These are phyloP conservation scores for Luffia ferchaultella DNA, from an alignment of 2,888 invertebrate species.

Conservation along the genomic window DNA sequence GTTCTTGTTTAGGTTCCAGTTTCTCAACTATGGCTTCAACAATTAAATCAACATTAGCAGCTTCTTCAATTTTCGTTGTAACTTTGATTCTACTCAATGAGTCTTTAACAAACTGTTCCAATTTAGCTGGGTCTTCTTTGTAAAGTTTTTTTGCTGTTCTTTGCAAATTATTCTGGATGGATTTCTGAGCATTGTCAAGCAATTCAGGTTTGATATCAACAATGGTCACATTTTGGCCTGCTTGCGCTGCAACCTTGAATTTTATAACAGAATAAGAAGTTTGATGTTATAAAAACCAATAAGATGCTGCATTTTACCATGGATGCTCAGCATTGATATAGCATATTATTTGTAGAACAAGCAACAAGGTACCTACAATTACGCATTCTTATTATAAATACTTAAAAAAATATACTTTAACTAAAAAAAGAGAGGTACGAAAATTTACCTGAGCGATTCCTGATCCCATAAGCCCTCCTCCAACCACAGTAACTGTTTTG, in stretches of 20 bases:
- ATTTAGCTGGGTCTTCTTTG: conserved; percentile 72
- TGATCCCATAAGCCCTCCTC: conserved; percentile 80
- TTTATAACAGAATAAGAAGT: background rate
- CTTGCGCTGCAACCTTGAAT: conserved; percentile 81
- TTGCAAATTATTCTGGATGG: conserved; percentile 74
- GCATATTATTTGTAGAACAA: no score
- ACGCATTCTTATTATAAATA: background rate
- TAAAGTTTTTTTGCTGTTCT: conserved; percentile 83
- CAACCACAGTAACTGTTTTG: conserved; percentile 76
- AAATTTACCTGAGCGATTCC: conserved; percentile 77
- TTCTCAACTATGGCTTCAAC: conserved; percentile 91
- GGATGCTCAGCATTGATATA: no score
- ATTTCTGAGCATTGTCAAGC: conserved; percentile 74
- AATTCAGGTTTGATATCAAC: conserved; percentile 79
- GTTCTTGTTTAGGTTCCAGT: conserved; percentile 76
- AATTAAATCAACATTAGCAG: conserved; percentile 77
- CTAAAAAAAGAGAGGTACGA: background rate
- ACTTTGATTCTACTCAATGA: conserved; percentile 62
- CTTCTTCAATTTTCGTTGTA: conserved; percentile 67
- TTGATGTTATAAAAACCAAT: no score
- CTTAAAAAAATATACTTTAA: background rate
- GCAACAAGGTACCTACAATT: background rate
- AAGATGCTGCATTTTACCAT: no score
- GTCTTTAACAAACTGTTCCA: conserved; percentile 71
- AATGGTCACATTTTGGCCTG: conserved; percentile 81